Percentiles rank a stretch among this genome's conserved stretches.
Conservation (phyloP, 2,797 vertebrate species). For the Prunella strophiata region DNA sequence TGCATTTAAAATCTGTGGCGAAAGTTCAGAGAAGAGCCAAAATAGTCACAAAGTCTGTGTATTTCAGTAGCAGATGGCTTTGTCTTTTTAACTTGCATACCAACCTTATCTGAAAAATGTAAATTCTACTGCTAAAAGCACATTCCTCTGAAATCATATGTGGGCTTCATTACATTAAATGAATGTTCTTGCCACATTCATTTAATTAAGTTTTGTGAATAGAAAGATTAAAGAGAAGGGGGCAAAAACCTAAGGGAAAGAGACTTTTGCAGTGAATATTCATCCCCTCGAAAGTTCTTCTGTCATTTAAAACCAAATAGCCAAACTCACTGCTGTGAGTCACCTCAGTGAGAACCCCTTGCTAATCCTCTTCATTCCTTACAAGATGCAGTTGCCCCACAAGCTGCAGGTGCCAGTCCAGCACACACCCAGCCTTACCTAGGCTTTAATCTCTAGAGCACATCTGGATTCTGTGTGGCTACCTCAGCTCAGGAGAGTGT, state of each 20-base stretch:
- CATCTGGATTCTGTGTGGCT: background rate
- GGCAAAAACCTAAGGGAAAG: background rate
- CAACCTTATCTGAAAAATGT: slow-evolving; percentile 66
- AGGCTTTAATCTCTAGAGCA: background rate
- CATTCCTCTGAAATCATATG: slow-evolving; percentile 64
- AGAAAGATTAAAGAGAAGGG: background rate
- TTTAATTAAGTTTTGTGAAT: slow-evolving; percentile 24
- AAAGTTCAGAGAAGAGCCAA: background rate
- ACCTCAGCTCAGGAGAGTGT: background rate
- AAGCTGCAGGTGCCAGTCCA: background rate
- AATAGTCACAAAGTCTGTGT: background rate
- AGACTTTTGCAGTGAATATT: background rate
- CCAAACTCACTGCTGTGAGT: background rate
- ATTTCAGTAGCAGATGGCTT: slow-evolving; percentile 39
- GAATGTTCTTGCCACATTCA: slow-evolving; percentile 12
- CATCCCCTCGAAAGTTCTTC: background rate
- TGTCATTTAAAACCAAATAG: background rate
- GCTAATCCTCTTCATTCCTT: background rate
- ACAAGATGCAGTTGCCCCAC: background rate
- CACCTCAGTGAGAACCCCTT: background rate
- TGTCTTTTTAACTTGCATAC: slow-evolving; percentile 49
- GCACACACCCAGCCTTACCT: background rate
- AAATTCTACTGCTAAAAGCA: slow-evolving; percentile 60
- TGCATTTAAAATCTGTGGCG: background rate
- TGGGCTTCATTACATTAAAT: slow-evolving; percentile 18